Evolutionary conservation across 2,797 vertebrate genomes (phyloP).

Genomic region (Poeciliopsis paucimaculata): DNA sequence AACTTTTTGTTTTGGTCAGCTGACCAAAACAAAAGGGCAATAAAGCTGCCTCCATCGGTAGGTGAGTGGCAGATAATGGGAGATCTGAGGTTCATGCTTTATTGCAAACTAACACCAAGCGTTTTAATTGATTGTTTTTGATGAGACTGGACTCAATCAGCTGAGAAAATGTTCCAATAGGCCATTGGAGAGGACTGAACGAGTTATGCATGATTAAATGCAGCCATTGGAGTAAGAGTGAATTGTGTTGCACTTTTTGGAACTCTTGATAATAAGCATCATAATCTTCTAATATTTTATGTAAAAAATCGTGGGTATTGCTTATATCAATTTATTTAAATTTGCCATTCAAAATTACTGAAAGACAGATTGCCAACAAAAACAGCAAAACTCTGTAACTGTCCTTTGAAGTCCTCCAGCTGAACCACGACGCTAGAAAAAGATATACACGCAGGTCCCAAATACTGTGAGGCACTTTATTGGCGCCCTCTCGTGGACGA

Average conservation of each 20-base stretch:
- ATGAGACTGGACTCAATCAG: not conserved
- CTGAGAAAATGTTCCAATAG: not conserved
- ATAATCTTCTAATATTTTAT: not conserved
- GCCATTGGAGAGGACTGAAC: not conserved
- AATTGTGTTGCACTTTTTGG: not conserved
- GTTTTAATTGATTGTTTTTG: not conserved
- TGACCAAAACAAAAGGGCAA: not conserved
- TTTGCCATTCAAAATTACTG: not conserved
- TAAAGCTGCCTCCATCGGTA: not conserved
- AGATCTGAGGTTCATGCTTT: not conserved
- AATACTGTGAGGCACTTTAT: not conserved
- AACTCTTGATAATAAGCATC: not conserved
- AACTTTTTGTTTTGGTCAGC: too few relatives aligned
- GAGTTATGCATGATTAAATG: not conserved
- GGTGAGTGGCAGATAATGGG: not conserved
- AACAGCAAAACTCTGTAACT: not conserved
- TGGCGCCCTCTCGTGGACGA: conserved; percentile 49
- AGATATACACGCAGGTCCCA: not conserved
- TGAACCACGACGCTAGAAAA: not conserved
- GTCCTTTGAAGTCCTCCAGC: not conserved
- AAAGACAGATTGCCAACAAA: not conserved
- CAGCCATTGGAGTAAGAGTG: not conserved
- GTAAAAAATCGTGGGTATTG: not conserved
- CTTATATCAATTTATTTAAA: too few relatives aligned
- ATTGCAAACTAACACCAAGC: not conserved